Evolutionary conservation across 2,113 vertebrate genomes (phyloP).

Genomic region (Myxocyprinus asiaticus): DNA sequence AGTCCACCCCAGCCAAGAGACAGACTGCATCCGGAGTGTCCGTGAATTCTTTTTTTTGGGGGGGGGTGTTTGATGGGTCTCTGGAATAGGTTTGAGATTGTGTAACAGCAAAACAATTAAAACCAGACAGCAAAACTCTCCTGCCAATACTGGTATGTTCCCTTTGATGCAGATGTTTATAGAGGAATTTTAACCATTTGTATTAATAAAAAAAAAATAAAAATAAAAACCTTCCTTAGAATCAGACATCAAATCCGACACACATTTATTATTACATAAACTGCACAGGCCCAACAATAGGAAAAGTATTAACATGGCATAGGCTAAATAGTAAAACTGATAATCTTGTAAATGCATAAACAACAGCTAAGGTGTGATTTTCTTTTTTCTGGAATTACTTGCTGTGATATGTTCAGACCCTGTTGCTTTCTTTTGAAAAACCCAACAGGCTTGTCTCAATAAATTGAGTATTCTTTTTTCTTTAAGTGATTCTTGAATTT

Average conservation of each 20-base stretch:
- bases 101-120: constrained; percentile 37
- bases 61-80: not conserved
- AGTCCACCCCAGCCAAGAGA: constrained; percentile 27
- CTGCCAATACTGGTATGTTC: not conserved
- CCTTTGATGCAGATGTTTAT: not conserved
- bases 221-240: too few relatives aligned
- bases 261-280: not conserved
- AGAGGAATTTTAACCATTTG: not conserved
- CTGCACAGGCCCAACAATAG: not conserved
- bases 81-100: constrained; percentile 47
- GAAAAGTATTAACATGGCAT: not conserved
- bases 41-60: not conserved
- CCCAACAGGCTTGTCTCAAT: too few relatives aligned
- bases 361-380: too few relatives aligned
- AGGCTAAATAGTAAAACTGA: too few relatives aligned
- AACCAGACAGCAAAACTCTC: constrained; percentile 14
- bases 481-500: too few relatives aligned
- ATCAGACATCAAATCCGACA: not conserved
- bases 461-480: too few relatives aligned
- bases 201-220: too few relatives aligned
- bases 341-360: too few relatives aligned
- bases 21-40: constrained; percentile 32
- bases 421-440: too few relatives aligned
- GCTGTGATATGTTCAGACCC: too few relatives aligned
- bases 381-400: too few relatives aligned